Percentiles rank a stretch among this genome's conserved stretches.
phyloP scores from a whole-genome alignment of 2,797 vertebrate species.

The Bradypodion ventrale region DNA sequence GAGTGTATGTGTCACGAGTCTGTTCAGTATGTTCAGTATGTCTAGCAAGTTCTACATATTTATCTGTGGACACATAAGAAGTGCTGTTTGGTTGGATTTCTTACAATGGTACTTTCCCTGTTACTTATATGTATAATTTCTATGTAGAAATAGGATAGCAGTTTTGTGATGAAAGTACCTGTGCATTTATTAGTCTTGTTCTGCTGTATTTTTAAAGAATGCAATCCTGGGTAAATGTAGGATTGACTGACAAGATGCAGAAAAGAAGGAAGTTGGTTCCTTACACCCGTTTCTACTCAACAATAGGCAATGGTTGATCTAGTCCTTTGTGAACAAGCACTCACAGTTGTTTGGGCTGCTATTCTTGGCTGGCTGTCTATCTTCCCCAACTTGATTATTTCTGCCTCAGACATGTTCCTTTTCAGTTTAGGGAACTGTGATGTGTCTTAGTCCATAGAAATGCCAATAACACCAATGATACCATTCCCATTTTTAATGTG shows the following conservation, averaged over 20 bases:
- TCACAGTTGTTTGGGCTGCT: neutral
- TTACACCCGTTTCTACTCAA: neutral
- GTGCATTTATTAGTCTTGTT: neutral
- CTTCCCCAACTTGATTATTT: neutral
- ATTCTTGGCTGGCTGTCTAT: neutral
- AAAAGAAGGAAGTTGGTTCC: neutral
- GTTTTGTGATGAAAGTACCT: neutral
- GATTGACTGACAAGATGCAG: neutral
- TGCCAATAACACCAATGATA: neutral
- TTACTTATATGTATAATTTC: neutral
- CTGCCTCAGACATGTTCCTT: neutral
- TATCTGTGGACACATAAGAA: neutral
- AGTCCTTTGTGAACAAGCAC: neutral
- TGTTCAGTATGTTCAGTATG: neutral
- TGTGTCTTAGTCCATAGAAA: neutral
- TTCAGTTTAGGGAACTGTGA: neutral
- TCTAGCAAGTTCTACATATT: neutral
- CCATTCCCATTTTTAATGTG: constrained; percentile 25
- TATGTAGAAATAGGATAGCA: neutral
- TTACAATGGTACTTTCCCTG: no score
- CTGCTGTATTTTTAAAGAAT: neutral
- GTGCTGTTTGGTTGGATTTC: no score
- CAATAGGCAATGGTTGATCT: neutral
- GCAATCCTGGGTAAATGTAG: neutral
- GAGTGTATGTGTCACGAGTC: no score